Percentiles rank a stretch among this genome's conserved stretches.
phyloP scores from a whole-genome alignment of 2,113 vertebrate species.

The Sorex araneus region DNA sequence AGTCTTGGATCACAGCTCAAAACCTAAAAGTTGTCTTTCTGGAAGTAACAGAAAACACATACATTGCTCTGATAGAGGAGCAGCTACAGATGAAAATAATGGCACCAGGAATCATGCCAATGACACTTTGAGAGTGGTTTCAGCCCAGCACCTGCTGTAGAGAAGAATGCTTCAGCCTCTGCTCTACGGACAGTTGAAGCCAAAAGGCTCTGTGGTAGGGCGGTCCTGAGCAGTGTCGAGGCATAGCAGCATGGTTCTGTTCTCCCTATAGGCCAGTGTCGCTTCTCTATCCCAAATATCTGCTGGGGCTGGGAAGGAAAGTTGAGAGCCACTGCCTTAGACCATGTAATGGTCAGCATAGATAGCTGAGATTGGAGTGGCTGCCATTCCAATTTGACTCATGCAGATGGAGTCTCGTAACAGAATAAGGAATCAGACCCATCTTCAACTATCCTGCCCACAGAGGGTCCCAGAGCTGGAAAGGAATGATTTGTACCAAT shows the following conservation, averaged over 20 bases:
- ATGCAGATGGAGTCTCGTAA: neutral
- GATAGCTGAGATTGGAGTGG: neutral
- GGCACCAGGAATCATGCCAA: neutral
- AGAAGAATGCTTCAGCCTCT: neutral
- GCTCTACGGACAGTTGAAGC: too few relatives aligned
- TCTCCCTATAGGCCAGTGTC: neutral
- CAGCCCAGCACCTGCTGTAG: neutral
- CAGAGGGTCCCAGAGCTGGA: neutral
- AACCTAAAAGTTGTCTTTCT: slow-evolving; percentile 28
- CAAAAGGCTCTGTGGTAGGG: too few relatives aligned
- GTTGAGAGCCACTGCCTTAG: neutral
- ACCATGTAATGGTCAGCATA: neutral
- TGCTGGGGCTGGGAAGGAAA: neutral
- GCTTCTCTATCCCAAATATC: neutral
- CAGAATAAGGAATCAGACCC: neutral
- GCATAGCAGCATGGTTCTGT: too few relatives aligned
- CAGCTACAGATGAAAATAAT: neutral
- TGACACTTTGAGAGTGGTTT: neutral
- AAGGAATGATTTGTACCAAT: neutral
- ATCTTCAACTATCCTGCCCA: neutral
- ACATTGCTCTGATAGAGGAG: neutral
- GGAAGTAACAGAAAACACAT: neutral
- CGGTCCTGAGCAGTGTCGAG: too few relatives aligned
- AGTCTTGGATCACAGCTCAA: neutral
- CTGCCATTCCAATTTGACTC: neutral